These are phyloP conservation scores for Ispidina picta DNA, from an alignment of 2,797 vertebrate genomes.

Conservation along the genomic window DNA sequence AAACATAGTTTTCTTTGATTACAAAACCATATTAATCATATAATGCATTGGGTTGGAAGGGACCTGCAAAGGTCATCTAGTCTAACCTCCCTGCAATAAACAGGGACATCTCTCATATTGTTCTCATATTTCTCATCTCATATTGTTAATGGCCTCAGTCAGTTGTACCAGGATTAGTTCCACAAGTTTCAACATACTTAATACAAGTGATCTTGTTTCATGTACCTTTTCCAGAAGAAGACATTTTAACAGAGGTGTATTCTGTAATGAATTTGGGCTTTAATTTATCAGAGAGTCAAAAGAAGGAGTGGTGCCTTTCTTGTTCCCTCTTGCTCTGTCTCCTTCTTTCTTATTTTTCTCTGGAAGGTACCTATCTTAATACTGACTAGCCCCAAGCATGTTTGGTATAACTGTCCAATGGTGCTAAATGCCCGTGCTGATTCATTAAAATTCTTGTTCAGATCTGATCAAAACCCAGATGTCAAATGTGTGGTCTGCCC, in stretches of 20 bases:
- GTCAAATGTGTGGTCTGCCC: slow-evolving; percentile 26
- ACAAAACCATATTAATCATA: neutral
- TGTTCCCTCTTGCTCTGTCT: neutral
- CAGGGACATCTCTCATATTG: too few species aligned
- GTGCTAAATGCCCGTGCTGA: slow-evolving; percentile 32
- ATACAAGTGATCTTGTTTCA: neutral
- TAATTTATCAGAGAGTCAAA: slow-evolving; percentile 17
- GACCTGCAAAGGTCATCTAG: too few species aligned
- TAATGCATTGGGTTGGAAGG: too few species aligned
- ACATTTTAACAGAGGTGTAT: neutral
- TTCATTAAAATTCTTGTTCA: slow-evolving; percentile 57
- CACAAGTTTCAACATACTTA: neutral
- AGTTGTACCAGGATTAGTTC: neutral
- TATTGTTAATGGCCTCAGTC: neutral
- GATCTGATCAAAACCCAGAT: slow-evolving; percentile 45
- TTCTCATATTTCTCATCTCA: too few species aligned
- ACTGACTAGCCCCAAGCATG: slow-evolving; percentile 33
- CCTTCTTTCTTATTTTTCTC: slow-evolving; percentile 20
- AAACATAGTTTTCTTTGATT: slow-evolving; percentile 7
- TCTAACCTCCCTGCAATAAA: too few species aligned
- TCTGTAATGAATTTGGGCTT: slow-evolving; percentile 13
- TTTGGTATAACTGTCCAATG: slow-evolving; percentile 32
- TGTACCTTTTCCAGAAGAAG: neutral
- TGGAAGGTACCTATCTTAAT: slow-evolving; percentile 27
- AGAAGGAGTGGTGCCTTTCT: slow-evolving; percentile 3